A percentile compares a stretch with the other conserved stretches of the same genome.
phyloP scores from a whole-genome alignment of 2,888 invertebrate genomes.

The Drosophila demipolita region DNA sequence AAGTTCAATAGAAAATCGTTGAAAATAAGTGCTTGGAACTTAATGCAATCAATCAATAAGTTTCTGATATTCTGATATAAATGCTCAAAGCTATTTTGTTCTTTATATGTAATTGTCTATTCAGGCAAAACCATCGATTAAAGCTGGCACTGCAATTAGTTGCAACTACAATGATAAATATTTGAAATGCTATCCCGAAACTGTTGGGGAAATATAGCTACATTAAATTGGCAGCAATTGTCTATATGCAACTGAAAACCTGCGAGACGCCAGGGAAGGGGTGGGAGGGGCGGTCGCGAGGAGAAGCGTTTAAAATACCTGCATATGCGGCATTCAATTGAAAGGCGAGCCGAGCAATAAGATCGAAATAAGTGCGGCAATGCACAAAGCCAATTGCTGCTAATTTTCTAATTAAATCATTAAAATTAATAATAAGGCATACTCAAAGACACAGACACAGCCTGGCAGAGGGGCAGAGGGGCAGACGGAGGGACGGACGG shows the following conservation, averaged over 20 bases:
- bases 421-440: slow-evolving; percentile 62
- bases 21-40: neutral
- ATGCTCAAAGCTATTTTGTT: neutral
- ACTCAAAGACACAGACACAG: slow-evolving; percentile 26
- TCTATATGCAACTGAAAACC: neutral
- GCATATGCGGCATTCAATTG: slow-evolving; percentile 33
- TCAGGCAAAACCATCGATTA: slow-evolving; percentile 12
- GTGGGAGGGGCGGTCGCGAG: neutral
- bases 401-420: slow-evolving; percentile 78
- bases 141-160: slow-evolving; percentile 8
- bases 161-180: slow-evolving; percentile 7
- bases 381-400: slow-evolving; percentile 55
- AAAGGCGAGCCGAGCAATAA: slow-evolving; percentile 49
- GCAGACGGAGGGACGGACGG: neutral
- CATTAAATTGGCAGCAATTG: slow-evolving; percentile 3
- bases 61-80: neutral
- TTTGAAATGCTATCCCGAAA: slow-evolving; percentile 3
- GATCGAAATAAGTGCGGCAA: slow-evolving; percentile 46
- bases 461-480: neutral
- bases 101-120: neutral
- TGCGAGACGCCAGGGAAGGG: neutral
- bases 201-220: neutral
- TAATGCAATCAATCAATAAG: neutral
- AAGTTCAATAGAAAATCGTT: neutral
- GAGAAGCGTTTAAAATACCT: slow-evolving; percentile 20